These are phyloP conservation scores for Cephus cinctus DNA, from an alignment of 1,140 invertebrate species.

Conservation along the genomic window DNA sequence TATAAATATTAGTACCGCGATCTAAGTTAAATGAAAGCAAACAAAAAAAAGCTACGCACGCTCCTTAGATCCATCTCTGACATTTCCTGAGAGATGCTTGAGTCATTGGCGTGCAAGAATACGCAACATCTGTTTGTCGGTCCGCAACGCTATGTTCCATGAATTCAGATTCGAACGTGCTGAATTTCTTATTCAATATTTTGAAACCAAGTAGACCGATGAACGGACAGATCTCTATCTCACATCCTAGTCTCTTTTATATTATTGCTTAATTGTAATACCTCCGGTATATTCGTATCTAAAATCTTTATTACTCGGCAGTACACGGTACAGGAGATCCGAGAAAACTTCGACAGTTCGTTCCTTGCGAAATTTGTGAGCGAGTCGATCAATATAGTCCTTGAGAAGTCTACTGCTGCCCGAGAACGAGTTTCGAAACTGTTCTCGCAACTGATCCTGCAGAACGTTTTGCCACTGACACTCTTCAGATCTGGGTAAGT, in stretches of 20 bases:
- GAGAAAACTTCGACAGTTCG: constrained; percentile 22
- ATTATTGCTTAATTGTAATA: too few relatives aligned
- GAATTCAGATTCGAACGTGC: constrained; percentile 20
- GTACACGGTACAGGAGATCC: constrained; percentile 16
- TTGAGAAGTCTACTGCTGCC: constrained; percentile 27
- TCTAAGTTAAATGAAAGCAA: too few relatives aligned
- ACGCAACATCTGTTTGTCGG: constrained; percentile 14
- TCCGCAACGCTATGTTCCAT: background rate
- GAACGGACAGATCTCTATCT: constrained; percentile 24
- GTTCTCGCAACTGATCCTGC: constrained; percentile 23
- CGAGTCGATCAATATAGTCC: constrained; percentile 27
- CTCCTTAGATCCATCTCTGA: constrained; percentile 49
- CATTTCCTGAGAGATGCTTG: constrained; percentile 36
- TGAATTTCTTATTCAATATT: constrained; percentile 13
- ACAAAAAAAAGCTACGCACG: too few relatives aligned
- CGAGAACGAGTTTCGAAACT: constrained; percentile 24
- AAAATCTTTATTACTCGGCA: constrained; percentile 6
- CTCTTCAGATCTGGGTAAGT: constrained; percentile 36
- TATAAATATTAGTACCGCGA: too few relatives aligned
- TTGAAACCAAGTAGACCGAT: constrained; percentile 18
- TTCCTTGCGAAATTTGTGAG: constrained; percentile 22
- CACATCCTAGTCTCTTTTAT: background rate
- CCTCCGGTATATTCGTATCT: background rate
- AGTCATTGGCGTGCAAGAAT: constrained; percentile 49
- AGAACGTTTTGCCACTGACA: constrained; percentile 22